These are phyloP conservation scores for Syngnathus scovelli DNA, from an alignment of 2,113 vertebrate genomes.

Conservation along the genomic window DNA sequence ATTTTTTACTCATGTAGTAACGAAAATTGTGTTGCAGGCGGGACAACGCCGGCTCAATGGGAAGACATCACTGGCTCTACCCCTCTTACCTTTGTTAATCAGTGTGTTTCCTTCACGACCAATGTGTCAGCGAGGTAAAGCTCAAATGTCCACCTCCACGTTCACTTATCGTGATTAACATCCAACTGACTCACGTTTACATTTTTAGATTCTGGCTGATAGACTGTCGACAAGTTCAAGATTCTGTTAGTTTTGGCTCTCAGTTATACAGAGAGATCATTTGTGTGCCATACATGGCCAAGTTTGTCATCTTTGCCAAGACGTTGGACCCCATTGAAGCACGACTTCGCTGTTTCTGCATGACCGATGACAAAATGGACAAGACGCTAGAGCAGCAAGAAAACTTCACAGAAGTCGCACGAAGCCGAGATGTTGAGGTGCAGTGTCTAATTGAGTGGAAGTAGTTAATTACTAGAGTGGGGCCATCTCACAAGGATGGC, in stretches of 20 bases:
- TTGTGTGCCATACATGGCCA: slow-evolving; percentile 98
- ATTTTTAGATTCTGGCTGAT: slow-evolving; percentile 90
- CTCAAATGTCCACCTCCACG: neutral
- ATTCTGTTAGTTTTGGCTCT: slow-evolving; percentile 88
- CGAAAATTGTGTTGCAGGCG: slow-evolving; percentile 72
- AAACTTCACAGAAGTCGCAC: slow-evolving; percentile 95
- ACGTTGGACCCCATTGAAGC: slow-evolving; percentile 95
- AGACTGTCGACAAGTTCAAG: slow-evolving; percentile 93
- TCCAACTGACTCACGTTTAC: slow-evolving; percentile 1
- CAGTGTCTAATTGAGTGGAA: neutral
- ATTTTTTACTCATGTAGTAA: neutral
- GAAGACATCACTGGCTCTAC: slow-evolving; percentile 98
- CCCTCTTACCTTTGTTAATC: slow-evolving; percentile 91
- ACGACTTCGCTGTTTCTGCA: slow-evolving; percentile 92
- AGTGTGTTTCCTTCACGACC: slow-evolving; percentile 98
- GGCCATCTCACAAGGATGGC: no score
- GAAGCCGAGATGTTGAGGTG: slow-evolving; percentile 97
- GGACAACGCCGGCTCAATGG: slow-evolving; percentile 97
- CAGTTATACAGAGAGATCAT: slow-evolving; percentile 98
- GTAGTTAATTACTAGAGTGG: neutral
- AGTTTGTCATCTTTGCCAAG: slow-evolving; percentile 98
- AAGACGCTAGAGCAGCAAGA: slow-evolving; percentile 97
- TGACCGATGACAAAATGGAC: slow-evolving; percentile 99
- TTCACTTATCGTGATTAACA: neutral
- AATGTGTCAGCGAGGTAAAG: slow-evolving; percentile 95